A percentile compares a stretch with the other conserved stretches of the same genome.
phyloP scores from a whole-genome alignment of 2,888 invertebrate genomes.

The Pammene fasciana region DNA sequence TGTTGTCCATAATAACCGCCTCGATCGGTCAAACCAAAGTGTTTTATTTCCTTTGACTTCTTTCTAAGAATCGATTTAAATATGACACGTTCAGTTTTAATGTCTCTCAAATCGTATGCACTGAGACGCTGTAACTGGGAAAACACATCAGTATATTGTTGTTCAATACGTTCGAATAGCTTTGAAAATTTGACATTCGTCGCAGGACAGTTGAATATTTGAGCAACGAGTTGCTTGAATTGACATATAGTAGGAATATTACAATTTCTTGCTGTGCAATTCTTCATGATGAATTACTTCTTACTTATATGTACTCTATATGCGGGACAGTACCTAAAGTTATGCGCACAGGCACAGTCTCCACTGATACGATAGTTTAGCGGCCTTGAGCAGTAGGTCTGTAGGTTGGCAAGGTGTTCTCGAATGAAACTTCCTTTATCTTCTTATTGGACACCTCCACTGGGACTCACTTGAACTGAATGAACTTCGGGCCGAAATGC shows the following conservation, averaged over 20 bases:
- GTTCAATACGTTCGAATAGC: background rate
- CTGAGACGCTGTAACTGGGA: background rate
- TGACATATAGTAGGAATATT: background rate
- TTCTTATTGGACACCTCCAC: too few species aligned
- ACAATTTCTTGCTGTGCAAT: too few species aligned
- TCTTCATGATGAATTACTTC: too few species aligned
- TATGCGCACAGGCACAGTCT: too few species aligned
- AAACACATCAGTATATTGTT: background rate
- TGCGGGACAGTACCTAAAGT: too few species aligned
- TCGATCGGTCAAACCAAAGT: background rate
- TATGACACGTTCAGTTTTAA: background rate
- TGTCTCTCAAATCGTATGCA: constrained; percentile 1
- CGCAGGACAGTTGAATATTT: constrained; percentile 1
- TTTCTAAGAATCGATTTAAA: background rate
- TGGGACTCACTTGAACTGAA: too few species aligned
- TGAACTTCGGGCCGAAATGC: too few species aligned
- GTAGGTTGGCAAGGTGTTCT: too few species aligned
- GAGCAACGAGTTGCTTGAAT: background rate
- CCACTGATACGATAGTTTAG: too few species aligned
- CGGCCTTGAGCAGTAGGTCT: too few species aligned
- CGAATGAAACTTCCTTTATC: too few species aligned
- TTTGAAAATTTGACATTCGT: background rate
- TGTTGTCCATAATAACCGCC: background rate
- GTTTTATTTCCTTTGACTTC: background rate
- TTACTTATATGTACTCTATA: too few species aligned